phyloP scores from a whole-genome alignment of 2,888 invertebrate species.

The Pyrocoelia pectoralis region DNA sequence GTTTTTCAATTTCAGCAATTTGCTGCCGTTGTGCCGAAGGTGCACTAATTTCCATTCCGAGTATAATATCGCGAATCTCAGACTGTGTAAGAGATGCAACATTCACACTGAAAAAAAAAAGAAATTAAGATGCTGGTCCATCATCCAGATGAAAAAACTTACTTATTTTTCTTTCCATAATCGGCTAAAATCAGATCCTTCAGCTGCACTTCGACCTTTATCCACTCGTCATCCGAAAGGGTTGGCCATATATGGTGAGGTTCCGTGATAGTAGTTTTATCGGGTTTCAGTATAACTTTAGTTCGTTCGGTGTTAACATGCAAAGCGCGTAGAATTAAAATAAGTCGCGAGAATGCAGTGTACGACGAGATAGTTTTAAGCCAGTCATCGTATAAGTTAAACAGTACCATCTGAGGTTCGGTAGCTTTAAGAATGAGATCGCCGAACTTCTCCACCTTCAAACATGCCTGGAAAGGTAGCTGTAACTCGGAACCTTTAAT shows the following conservation, averaged over 20 bases:
- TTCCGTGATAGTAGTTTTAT: constrained; percentile 98
- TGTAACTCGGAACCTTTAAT: constrained; percentile 99
- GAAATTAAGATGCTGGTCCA: too few species aligned
- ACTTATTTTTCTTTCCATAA: constrained; percentile 99
- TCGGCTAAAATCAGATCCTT: constrained; percentile 99
- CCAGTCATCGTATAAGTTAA: constrained; percentile 99
- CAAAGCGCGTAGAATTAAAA: constrained; percentile 93
- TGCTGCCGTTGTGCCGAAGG: constrained; percentile 99
- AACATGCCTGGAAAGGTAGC: constrained; percentile 97
- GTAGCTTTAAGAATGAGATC: constrained; percentile 98
- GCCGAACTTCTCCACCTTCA: constrained; percentile 99
- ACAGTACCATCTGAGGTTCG: constrained; percentile 99
- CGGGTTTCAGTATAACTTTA: constrained; percentile 97
- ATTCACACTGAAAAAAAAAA: constrained; percentile 82
- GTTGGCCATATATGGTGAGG: constrained; percentile 99
- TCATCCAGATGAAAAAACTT: constrained; percentile 47
- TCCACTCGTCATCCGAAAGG: constrained; percentile 98
- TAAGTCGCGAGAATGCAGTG: constrained; percentile 97
- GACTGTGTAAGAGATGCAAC: constrained; percentile 99
- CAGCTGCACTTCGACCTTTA: constrained; percentile 97
- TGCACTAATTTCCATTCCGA: constrained; percentile 99
- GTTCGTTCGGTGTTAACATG: constrained; percentile 99
- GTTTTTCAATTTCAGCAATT: constrained; percentile 99
- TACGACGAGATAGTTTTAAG: constrained; percentile 99
- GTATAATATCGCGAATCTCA: constrained; percentile 98